A percentile compares a stretch with the other conserved stretches of the same genome.
phyloP scores from a whole-genome alignment of 1,140 invertebrate genomes.

The Aricia agestis region DNA sequence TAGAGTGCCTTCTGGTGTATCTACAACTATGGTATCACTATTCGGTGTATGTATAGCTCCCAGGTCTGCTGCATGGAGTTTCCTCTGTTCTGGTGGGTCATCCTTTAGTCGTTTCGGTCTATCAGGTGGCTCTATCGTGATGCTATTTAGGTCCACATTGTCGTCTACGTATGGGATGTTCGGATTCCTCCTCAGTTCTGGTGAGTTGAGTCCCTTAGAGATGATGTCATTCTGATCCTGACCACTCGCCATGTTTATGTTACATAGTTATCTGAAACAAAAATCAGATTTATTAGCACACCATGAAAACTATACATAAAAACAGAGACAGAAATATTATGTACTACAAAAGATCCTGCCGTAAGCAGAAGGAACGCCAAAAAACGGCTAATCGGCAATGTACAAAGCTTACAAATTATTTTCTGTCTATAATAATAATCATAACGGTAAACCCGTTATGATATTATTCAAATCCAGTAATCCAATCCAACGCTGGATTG shows the following conservation, averaged over 20 bases:
- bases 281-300: not conserved
- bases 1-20: conserved; percentile 64
- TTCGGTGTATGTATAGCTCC: conserved; percentile 52
- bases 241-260: conserved; percentile 38
- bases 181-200: conserved; percentile 43
- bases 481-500: too few species aligned
- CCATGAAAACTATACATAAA: too few species aligned
- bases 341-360: too few species aligned
- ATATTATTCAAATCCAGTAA: too few species aligned
- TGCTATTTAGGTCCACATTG: conserved; percentile 45
- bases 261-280: conserved; percentile 42
- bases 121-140: conserved; percentile 40
- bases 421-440: too few species aligned
- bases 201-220: conserved; percentile 58
- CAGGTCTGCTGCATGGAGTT: conserved; percentile 51
- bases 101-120: conserved; percentile 42
- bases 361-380: too few species aligned
- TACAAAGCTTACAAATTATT: too few species aligned
- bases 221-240: conserved; percentile 35
- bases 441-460: too few species aligned
- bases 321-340: too few species aligned
- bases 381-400: too few species aligned
- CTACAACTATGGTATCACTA: conserved; percentile 65
- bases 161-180: conserved; percentile 58
- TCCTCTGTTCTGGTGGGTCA: conserved; percentile 32